Percentiles rank a stretch among this genome's conserved stretches.
Evolutionary conservation across 2,113 vertebrate species (phyloP).

Genomic region (Proteles cristata): DNA sequence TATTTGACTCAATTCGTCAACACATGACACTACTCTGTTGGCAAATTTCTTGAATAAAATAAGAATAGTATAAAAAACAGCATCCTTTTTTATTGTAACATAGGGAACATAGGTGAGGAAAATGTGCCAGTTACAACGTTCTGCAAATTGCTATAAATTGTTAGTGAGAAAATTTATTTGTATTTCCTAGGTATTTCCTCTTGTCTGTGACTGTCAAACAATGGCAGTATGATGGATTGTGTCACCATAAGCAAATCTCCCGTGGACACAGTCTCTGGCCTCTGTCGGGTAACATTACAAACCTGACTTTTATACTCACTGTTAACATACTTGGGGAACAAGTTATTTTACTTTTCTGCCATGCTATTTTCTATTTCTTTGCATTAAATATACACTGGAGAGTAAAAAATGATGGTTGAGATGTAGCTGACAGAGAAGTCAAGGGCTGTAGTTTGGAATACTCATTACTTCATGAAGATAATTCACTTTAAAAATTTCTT

Average conservation of each 20-base stretch:
- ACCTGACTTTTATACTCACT: not conserved
- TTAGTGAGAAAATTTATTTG: constrained; percentile 44
- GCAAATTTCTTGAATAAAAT: constrained; percentile 32
- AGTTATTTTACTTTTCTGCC: constrained; percentile 35
- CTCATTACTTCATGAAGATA: not conserved
- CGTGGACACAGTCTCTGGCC: not conserved
- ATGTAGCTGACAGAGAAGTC: not conserved
- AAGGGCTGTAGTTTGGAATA: not conserved
- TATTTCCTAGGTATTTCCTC: not conserved
- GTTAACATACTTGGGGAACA: not conserved
- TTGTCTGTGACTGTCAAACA: constrained; percentile 52
- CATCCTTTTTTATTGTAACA: constrained; percentile 45
- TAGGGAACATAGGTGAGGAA: not conserved
- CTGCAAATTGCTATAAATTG: constrained; percentile 36
- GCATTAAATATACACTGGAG: not conserved
- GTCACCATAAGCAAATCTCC: not conserved
- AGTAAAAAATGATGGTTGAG: not conserved
- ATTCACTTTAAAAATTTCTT: constrained; percentile 17
- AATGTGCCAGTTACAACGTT: not conserved
- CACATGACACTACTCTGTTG: not conserved
- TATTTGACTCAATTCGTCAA: constrained; percentile 38
- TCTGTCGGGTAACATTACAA: constrained; percentile 3
- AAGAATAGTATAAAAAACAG: not conserved
- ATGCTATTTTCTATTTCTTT: constrained; percentile 8
- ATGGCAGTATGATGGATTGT: constrained; percentile 60